Percentiles rank a stretch among this genome's conserved stretches.
These are phyloP conservation scores for Archips crataeganus DNA, from an alignment of 2,888 invertebrate species.

Conservation along the genomic window DNA sequence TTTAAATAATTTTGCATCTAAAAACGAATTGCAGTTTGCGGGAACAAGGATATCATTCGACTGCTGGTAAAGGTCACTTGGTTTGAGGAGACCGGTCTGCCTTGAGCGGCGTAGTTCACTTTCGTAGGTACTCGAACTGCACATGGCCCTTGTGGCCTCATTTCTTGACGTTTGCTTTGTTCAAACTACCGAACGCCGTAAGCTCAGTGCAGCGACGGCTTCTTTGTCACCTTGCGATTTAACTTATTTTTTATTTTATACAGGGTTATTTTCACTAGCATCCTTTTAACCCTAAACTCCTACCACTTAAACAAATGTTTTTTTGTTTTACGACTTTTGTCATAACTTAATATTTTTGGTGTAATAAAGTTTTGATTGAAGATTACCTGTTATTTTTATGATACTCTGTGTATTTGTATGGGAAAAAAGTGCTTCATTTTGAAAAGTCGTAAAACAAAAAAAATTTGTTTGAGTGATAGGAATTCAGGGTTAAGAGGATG, in stretches of 20 bases:
- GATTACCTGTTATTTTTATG: too few relatives aligned
- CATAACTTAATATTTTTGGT: too few relatives aligned
- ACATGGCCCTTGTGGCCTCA: slow-evolving; percentile 81
- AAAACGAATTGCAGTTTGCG: slow-evolving; percentile 63
- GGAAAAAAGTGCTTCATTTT: too few relatives aligned
- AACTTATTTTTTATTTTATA: background rate
- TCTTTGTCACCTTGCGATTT: slow-evolving; percentile 9
- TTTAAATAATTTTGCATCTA: slow-evolving; percentile 63
- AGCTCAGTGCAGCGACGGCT: slow-evolving; percentile 5
- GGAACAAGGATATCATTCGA: slow-evolving; percentile 82
- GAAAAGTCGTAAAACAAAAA: too few relatives aligned
- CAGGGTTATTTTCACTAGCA: too few relatives aligned
- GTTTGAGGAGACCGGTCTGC: slow-evolving; percentile 83
- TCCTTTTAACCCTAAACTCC: too few relatives aligned
- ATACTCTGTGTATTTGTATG: too few relatives aligned
- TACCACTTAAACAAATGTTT: too few relatives aligned
- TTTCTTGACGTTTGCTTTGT: slow-evolving; percentile 77
- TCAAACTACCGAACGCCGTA: slow-evolving; percentile 47
- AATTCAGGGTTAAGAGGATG: too few relatives aligned
- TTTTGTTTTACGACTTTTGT: too few relatives aligned
- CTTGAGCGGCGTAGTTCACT: slow-evolving; percentile 81
- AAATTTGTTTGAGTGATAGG: too few relatives aligned
- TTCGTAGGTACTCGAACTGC: slow-evolving; percentile 69
- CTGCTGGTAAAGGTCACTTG: slow-evolving; percentile 78
- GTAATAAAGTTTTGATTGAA: too few relatives aligned